These are phyloP conservation scores for Plagodis dolabraria DNA, from an alignment of 2,888 invertebrate species.

Conservation along the genomic window DNA sequence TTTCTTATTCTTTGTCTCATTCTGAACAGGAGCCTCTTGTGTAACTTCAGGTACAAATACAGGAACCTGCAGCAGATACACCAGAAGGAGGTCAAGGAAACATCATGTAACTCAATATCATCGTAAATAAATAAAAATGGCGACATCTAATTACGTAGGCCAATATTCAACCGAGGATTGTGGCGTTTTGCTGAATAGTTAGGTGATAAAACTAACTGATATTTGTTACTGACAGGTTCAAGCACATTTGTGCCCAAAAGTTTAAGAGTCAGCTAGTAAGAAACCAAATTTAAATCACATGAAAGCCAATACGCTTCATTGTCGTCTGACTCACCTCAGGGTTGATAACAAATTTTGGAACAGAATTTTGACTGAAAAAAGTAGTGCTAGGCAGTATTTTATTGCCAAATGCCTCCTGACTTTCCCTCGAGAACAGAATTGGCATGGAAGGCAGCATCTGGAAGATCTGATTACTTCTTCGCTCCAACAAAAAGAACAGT, in stretches of 20 bases:
- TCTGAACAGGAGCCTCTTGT: conserved; percentile 46
- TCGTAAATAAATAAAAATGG: conserved; percentile 51
- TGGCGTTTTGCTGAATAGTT: conserved; percentile 5
- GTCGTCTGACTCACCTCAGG: conserved; percentile 65
- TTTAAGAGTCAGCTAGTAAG: conserved; percentile 16
- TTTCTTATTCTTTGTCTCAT: conserved; percentile 52
- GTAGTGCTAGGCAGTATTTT: conserved; percentile 75
- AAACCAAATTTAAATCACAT: conserved; percentile 2
- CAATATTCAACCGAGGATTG: conserved; percentile 26
- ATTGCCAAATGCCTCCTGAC: conserved; percentile 80
- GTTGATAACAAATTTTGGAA: conserved; percentile 57
- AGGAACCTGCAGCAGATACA: conserved; percentile 45
- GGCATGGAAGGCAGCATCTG: conserved; percentile 84
- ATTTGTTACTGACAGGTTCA: not conserved
- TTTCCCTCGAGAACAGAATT: conserved; percentile 74
- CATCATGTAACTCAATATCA: conserved; percentile 38
- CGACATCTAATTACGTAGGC: conserved; percentile 46
- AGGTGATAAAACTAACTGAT: not conserved
- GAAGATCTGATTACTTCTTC: conserved; percentile 46
- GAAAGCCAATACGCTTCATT: conserved; percentile 19
- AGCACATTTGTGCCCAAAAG: conserved; percentile 7
- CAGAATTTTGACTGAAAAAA: conserved; percentile 65
- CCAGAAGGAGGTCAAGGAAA: conserved; percentile 46
- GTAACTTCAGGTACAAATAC: conserved; percentile 42
- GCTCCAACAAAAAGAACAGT: conserved; percentile 45